phyloP scores from a whole-genome alignment of 2,113 vertebrate species.

The Bathybates hornii region DNA sequence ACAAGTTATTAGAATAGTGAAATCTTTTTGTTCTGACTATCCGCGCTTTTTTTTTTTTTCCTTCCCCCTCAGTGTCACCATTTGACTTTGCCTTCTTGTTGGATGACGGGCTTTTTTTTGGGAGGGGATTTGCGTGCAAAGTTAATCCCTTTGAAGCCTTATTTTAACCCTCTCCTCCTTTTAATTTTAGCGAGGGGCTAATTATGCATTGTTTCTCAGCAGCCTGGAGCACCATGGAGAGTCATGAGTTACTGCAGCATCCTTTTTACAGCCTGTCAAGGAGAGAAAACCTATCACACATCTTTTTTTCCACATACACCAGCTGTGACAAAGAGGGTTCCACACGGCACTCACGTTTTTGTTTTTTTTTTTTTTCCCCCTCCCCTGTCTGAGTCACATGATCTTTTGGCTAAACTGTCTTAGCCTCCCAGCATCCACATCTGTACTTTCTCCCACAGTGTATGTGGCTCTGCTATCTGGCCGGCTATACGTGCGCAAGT shows the following conservation, averaged over 20 bases:
- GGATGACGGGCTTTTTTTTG: rapidly evolving
- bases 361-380: not conserved
- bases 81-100: not conserved
- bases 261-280: not conserved
- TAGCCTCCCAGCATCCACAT: not conserved
- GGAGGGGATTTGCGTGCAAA: not conserved
- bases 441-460: not conserved
- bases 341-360: rapidly evolving
- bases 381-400: not conserved
- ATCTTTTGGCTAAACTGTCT: not conserved
- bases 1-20: not conserved
- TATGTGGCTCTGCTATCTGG: not conserved
- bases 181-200: not conserved
- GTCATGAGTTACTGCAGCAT: not conserved
- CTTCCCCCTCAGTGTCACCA: not conserved
- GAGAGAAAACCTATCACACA: not conserved
- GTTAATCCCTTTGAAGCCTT: not conserved
- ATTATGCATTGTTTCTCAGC: not conserved
- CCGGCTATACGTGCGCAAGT: not conserved
- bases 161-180: not conserved
- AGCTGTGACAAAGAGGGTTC: not conserved
- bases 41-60: rapidly evolving
- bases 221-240: not conserved
- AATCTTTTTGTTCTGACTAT: not conserved
- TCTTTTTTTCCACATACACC: not conserved